A percentile compares a stretch with the other conserved stretches of the same genome.
Conservation (phyloP, 2,113 vertebrate species). For the Climacteris rufus region DNA sequence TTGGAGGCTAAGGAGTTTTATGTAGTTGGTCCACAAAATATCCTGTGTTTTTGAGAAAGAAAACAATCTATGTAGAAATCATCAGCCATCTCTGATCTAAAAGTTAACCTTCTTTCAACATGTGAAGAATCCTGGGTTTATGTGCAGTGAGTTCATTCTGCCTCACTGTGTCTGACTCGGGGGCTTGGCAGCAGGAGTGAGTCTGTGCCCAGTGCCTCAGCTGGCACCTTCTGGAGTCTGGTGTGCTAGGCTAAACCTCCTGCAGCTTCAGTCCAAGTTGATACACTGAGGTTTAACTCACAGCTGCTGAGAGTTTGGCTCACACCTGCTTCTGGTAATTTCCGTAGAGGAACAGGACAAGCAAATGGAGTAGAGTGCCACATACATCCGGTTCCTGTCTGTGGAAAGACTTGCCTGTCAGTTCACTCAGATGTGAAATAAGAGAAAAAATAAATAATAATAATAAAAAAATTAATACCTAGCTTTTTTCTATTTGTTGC, state of each 20-base stretch:
- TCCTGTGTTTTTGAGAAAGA: background rate
- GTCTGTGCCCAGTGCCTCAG: background rate
- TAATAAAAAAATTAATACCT: background rate
- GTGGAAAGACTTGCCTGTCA: background rate
- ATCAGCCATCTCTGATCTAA: background rate
- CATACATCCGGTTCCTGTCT: background rate
- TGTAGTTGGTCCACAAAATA: background rate
- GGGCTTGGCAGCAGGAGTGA: background rate
- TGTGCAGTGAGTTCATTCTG: background rate
- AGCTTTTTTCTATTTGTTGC: background rate
- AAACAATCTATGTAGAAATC: background rate
- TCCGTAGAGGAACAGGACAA: background rate
- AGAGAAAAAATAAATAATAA: background rate
- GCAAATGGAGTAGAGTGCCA: background rate
- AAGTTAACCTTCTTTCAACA: slow-evolving; percentile 1
- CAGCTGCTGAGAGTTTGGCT: background rate
- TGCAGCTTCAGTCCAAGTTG: background rate
- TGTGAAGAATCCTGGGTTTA: background rate
- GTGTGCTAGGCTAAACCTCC: background rate
- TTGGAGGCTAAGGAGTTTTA: background rate
- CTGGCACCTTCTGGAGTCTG: background rate
- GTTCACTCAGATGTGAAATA: background rate
- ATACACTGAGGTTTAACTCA: background rate
- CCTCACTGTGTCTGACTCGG: background rate
- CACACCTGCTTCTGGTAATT: background rate